Evolutionary conservation across 2,113 vertebrate genomes (phyloP).

Genomic region (Python bivittatus): DNA sequence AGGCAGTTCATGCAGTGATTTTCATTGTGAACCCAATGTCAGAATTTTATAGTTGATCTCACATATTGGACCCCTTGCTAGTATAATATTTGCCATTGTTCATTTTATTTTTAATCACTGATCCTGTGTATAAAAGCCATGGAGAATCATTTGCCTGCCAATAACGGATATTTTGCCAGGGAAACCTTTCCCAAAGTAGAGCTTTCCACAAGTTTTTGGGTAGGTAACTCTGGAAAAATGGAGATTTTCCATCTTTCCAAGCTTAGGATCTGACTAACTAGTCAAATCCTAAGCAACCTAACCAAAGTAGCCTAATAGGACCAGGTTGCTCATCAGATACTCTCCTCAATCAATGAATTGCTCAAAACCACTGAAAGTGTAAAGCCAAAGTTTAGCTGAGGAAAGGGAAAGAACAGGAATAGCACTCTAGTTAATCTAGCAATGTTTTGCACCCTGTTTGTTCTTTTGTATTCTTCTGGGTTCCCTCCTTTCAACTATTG

Average conservation of each 20-base stretch:
- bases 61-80: too few relatives aligned
- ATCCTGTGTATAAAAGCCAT: too few relatives aligned
- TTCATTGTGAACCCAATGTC: too few relatives aligned
- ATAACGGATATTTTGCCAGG: too few relatives aligned
- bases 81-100: too few relatives aligned
- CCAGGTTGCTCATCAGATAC: slow-evolving; percentile 18
- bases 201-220: too few relatives aligned
- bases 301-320: slow-evolving; percentile 9
- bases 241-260: background rate
- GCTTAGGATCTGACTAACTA: background rate
- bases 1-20: too few relatives aligned
- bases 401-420: background rate
- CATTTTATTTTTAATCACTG: too few relatives aligned
- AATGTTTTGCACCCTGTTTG: slow-evolving; percentile 2
- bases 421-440: background rate
- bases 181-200: too few relatives aligned
- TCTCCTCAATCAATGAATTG: slow-evolving; percentile 23
- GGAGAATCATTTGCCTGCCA: too few relatives aligned
- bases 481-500: background rate
- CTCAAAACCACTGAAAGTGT: slow-evolving; percentile 19
- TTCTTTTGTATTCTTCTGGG: background rate
- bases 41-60: too few relatives aligned
- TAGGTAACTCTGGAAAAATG: too few relatives aligned
- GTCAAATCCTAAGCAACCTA: background rate
- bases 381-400: background rate